phyloP scores from a whole-genome alignment of 1,140 invertebrate species.

The Acarapis woodi region DNA sequence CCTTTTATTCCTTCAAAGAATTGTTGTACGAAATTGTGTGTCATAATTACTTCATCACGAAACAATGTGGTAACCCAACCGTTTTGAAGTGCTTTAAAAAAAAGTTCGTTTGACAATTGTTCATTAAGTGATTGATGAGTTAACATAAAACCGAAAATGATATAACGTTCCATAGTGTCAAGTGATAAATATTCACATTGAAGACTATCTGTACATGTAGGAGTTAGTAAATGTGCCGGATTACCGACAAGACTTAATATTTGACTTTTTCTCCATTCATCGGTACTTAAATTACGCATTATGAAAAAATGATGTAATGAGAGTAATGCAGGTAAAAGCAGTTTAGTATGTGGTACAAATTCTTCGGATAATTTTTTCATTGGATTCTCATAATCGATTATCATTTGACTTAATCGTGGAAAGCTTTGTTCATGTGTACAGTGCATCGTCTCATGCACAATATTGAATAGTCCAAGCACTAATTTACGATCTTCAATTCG shows the following conservation, averaged over 20 bases:
- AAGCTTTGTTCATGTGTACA: conserved; percentile 68
- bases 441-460: conserved; percentile 82
- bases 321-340: conserved; percentile 48
- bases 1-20: conserved; percentile 91
- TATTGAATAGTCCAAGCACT: conserved; percentile 83
- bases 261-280: conserved; percentile 63
- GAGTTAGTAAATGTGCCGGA: conserved; percentile 63
- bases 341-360: conserved; percentile 72
- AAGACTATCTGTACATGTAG: conserved; percentile 58
- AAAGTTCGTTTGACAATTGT: conserved; percentile 46
- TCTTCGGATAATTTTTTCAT: conserved; percentile 87
- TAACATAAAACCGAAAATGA: conserved; percentile 71
- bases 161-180: conserved; percentile 82
- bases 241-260: conserved; percentile 77
- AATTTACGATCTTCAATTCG: conserved; percentile 90
- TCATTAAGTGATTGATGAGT: conserved; percentile 54
- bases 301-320: conserved; percentile 65
- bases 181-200: conserved; percentile 75
- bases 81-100: conserved; percentile 62
- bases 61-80: conserved; percentile 82
- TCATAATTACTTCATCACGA: conserved; percentile 84
- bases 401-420: conserved; percentile 79
- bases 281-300: conserved; percentile 62
- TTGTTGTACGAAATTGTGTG: conserved; percentile 66
- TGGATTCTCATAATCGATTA: conserved; percentile 86